phyloP scores from a whole-genome alignment of 2,888 invertebrate species.

The Leptogaster cylindrica region DNA sequence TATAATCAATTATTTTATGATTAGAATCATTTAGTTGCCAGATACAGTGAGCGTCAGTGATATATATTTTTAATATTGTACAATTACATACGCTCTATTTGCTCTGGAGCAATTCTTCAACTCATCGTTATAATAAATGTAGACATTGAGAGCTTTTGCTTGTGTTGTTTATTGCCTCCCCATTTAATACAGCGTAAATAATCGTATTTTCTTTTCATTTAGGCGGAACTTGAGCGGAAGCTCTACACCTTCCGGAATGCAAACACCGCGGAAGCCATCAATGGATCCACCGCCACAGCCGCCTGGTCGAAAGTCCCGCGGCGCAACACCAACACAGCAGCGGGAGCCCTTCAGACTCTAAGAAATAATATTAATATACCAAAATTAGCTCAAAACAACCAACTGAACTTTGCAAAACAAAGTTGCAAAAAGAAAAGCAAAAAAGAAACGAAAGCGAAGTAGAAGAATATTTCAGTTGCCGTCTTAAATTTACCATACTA shows the following conservation, averaged over 20 bases:
- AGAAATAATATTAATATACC: constrained; percentile 50
- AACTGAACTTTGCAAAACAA: neutral
- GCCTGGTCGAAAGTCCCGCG: constrained; percentile 57
- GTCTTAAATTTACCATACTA: constrained; percentile 10
- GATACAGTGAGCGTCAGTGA: no score
- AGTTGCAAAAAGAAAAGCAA: constrained; percentile 1
- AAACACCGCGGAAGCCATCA: constrained; percentile 61
- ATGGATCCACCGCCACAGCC: constrained; percentile 56
- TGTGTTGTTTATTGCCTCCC: no score
- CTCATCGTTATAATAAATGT: no score
- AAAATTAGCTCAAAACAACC: neutral
- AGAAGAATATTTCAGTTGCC: neutral
- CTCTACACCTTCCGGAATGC: constrained; percentile 62
- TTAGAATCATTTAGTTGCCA: no score
- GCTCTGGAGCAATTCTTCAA: no score
- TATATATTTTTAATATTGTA: no score
- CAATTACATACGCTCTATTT: no score
- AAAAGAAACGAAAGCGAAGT: neutral
- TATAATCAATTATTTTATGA: no score
- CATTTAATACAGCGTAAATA: no score
- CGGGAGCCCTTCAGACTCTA: constrained; percentile 80
- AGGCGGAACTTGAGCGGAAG: constrained; percentile 61
- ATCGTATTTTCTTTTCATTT: constrained; percentile 34
- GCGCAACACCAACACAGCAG: constrained; percentile 61
- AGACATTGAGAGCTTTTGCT: no score